Evolutionary conservation across 2,797 vertebrate genomes (phyloP).

Genomic region (Tokudaia tokunoshimensis): DNA sequence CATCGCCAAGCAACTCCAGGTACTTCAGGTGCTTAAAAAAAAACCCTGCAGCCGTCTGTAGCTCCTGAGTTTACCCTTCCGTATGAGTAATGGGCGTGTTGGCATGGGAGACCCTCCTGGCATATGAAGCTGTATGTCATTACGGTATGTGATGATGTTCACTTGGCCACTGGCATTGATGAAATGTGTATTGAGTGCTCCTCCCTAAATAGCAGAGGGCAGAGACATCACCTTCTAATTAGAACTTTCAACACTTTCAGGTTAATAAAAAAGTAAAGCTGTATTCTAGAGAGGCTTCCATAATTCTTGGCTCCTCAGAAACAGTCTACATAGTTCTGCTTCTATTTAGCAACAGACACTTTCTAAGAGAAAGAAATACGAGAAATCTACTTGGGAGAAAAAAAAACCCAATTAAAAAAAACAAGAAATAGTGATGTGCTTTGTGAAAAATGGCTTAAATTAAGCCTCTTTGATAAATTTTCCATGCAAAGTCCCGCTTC

Average conservation of each 20-base stretch:
- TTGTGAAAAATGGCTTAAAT: conserved; percentile 25
- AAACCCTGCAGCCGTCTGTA: not conserved
- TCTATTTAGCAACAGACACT: not conserved
- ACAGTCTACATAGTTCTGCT: not conserved
- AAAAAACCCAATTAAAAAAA: conserved; percentile 9
- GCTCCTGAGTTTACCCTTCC: not conserved
- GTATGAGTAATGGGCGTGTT: not conserved
- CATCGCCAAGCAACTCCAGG: not conserved
- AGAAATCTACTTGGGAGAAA: not conserved
- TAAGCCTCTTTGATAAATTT: conserved; percentile 42
- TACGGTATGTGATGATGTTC: not conserved
- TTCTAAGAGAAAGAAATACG: conserved; percentile 39
- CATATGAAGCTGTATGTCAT: not conserved
- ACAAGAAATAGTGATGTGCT: conserved; percentile 7
- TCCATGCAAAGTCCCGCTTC: not conserved
- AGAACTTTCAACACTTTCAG: not conserved
- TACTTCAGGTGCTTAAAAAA: not conserved
- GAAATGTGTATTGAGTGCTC: not conserved
- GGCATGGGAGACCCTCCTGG: not conserved
- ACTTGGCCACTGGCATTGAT: not conserved
- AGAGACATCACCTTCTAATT: not conserved
- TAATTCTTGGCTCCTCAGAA: conserved; percentile 20
- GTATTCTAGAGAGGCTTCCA: conserved; percentile 19
- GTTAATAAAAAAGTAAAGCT: conserved; percentile 51
- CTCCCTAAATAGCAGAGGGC: not conserved